Percentiles rank a stretch among this genome's conserved stretches.
These are phyloP conservation scores for Tholera decimalis DNA, from an alignment of 2,888 invertebrate species.

Conservation along the genomic window DNA sequence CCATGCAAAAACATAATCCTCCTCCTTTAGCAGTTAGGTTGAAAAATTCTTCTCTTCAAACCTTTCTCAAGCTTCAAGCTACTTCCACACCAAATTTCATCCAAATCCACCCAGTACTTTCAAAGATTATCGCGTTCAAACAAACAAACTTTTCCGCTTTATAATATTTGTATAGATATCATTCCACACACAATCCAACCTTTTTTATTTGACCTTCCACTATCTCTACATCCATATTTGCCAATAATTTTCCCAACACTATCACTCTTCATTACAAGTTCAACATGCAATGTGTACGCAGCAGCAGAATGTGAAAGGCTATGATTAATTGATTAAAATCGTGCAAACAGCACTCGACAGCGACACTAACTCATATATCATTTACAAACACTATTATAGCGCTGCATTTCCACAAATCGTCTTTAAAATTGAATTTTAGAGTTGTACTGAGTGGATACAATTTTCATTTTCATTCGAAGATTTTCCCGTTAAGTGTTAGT, in stretches of 20 bases:
- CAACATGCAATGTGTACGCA: constrained; percentile 9
- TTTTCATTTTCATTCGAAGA: not conserved
- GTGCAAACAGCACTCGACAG: constrained; percentile 51
- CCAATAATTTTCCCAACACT: constrained; percentile 29
- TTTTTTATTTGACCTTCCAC: no score
- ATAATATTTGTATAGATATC: no score
- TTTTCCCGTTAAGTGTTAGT: not conserved
- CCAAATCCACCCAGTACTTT: no score
- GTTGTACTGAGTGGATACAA: not conserved
- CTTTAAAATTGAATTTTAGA: constrained; percentile 33
- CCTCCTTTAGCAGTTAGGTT: no score
- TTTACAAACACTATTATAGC: constrained; percentile 36
- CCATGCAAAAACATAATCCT: no score
- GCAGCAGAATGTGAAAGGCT: constrained; percentile 30
- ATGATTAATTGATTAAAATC: constrained; percentile 58
- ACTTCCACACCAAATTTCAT: no score
- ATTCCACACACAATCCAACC: no score
- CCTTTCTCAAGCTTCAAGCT: no score
- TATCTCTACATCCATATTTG: no score
- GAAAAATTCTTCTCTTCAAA: no score
- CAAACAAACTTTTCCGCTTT: no score
- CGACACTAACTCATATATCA: constrained; percentile 47
- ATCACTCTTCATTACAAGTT: not conserved
- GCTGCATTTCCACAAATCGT: constrained; percentile 35
- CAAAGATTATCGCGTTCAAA: no score